Base-by-base conservation (phyloP, 2,113 vertebrate species). In the Tilapia sparmanii region DNA sequence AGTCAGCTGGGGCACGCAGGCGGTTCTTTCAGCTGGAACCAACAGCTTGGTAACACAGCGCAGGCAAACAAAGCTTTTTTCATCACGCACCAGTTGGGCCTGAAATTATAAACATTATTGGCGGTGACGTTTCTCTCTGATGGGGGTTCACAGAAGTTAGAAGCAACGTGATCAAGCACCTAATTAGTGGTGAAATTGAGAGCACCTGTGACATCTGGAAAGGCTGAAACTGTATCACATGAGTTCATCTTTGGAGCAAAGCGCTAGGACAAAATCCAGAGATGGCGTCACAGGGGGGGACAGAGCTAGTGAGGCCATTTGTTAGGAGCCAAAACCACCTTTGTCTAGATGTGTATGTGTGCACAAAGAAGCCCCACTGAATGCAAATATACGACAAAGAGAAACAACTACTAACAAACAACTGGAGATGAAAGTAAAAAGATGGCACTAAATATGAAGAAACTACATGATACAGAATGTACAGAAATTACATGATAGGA, bases 151-250 rank as follows among this genome's bases (percentile, higher is more conserved):
- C 89, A 91, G 87, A 42, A 84, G 76, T 59, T 79, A 40, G 47
- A 33, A 52, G 90, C 54, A 57, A 50, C 16, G 66, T 90, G 89
- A 90, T 47, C n/a, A 52, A 93, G 86, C 83, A 81, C 87, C 87
- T 90, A 63, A 89, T 91, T 89, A 89, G 81, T 40, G 73, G 61
- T 87, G 55, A 88, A 94, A 93, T 92, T 90, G 91, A 86, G 87
- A 88, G 86, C 94, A 94, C 92, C 91, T 95, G 95, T 82, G 93
- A 86, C 94, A 94, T 94, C 91, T 94, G 94, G 86, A 66, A 18
- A 81, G 86, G 85, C 85, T 42, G 4, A 90, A 84, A 61, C 84
- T 85, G 87, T 84, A 82, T 79, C 82, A 55, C 68, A 63, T 33
- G 78, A 57, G 84, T 88, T 86, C 80, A 82, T 91, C 85, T 61